phyloP scores from a whole-genome alignment of 2,888 invertebrate genomes.

The Tachina grossa region DNA sequence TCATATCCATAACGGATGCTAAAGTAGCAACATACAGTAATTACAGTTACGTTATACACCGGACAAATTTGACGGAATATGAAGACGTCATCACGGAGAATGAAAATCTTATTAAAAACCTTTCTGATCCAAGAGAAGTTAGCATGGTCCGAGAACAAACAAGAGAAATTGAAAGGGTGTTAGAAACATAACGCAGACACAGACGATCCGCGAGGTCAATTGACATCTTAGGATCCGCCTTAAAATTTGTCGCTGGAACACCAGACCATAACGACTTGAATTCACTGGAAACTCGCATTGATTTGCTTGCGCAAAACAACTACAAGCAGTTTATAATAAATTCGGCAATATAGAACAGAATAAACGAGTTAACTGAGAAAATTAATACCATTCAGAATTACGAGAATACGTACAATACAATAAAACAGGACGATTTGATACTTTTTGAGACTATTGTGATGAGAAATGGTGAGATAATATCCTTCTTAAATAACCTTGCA shows the following conservation, averaged over 20 bases:
- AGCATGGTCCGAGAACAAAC: conserved; percentile 9
- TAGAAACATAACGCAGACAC: no score
- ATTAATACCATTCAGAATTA: not conserved
- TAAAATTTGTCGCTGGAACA: no score
- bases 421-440: conserved; percentile 11
- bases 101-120: not conserved
- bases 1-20: conserved; percentile 35
- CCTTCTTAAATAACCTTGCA: conserved; percentile 37
- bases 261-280: no score
- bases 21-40: conserved; percentile 37
- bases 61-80: conserved; percentile 34
- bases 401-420: not conserved
- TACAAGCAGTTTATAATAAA: no score
- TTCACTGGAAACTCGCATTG: no score
- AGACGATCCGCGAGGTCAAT: no score
- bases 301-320: no score
- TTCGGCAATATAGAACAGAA: no score
- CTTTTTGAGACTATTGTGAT: conserved; percentile 2
- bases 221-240: no score
- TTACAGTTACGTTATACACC: conserved; percentile 26
- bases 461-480: conserved; percentile 37
- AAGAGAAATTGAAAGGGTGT: conserved; percentile 5
- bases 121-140: not conserved
- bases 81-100: conserved; percentile 9
- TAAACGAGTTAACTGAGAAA: no score